A percentile compares a stretch with the other conserved stretches of the same genome.
Conservation (phyloP, 2,888 invertebrate species). For the Unio pictorum region DNA sequence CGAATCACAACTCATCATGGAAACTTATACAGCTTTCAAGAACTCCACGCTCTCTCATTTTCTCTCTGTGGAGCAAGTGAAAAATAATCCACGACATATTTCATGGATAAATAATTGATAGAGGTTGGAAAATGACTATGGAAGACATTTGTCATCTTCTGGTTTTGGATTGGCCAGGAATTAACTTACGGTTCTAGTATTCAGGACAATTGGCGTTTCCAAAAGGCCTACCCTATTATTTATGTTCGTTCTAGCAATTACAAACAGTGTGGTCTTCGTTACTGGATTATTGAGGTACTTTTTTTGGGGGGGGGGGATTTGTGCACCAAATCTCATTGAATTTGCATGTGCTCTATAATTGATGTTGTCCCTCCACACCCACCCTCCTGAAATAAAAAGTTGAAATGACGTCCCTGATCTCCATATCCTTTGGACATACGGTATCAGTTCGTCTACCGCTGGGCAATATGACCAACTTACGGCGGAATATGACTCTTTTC, state of each 20-base stretch:
- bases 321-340: too few species aligned
- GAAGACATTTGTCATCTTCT: conserved; percentile 36
- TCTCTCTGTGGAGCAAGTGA: too few species aligned
- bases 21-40: too few species aligned
- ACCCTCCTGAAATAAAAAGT: too few species aligned
- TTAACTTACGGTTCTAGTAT: conserved; percentile 30
- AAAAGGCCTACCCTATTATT: conserved; percentile 38
- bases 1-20: too few species aligned
- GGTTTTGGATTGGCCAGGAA: conserved; percentile 38
- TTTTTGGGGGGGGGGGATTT: too few species aligned
- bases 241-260: conserved; percentile 34
- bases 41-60: too few species aligned
- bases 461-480: conserved; percentile 32
- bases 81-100: too few species aligned
- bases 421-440: conserved; percentile 46
- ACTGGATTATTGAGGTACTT: conserved; percentile 33
- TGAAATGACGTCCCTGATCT: conserved; percentile 4
- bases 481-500: conserved; percentile 25
- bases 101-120: too few species aligned
- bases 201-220: conserved; percentile 26
- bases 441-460: conserved; percentile 27
- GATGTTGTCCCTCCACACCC: too few species aligned
- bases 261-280: conserved; percentile 34
- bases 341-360: too few species aligned
- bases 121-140: conserved; percentile 20